Conservation (phyloP, 2,113 vertebrate species). For the Pteropus alecto region DNA sequence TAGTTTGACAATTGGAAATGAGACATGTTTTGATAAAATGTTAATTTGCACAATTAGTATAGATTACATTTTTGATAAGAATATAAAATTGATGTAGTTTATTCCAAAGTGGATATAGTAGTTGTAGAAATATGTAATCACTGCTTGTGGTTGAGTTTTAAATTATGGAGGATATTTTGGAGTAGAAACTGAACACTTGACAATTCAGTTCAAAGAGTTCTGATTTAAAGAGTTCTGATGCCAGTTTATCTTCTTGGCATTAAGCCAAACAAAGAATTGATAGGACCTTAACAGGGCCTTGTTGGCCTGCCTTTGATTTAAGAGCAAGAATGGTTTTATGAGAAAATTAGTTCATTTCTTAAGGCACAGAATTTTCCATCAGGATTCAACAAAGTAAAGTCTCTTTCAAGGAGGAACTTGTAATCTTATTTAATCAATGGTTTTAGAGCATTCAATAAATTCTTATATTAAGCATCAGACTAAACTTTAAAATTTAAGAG, state of each 20-base stretch:
- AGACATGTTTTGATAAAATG: neutral
- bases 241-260: neutral
- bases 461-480: neutral
- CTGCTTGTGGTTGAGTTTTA: neutral
- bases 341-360: slow-evolving; percentile 8
- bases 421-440: neutral
- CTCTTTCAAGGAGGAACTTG: neutral
- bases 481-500: neutral
- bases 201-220: neutral
- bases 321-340: neutral
- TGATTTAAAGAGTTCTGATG: neutral
- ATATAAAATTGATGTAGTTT: neutral
- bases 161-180: neutral
- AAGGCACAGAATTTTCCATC: neutral
- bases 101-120: neutral
- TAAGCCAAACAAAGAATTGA: slow-evolving; percentile 5
- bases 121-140: neutral
- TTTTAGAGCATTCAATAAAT: neutral
- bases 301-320: neutral
- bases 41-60: neutral
- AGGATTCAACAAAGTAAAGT: neutral
- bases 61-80: neutral
- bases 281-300: neutral
- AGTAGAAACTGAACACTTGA: neutral
- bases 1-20: slow-evolving; percentile 2